Evolutionary conservation across 2,797 vertebrate species (phyloP), one percentile per base, ranked within the genome.

Genomic region (Pelodytes ibericus): DNA sequence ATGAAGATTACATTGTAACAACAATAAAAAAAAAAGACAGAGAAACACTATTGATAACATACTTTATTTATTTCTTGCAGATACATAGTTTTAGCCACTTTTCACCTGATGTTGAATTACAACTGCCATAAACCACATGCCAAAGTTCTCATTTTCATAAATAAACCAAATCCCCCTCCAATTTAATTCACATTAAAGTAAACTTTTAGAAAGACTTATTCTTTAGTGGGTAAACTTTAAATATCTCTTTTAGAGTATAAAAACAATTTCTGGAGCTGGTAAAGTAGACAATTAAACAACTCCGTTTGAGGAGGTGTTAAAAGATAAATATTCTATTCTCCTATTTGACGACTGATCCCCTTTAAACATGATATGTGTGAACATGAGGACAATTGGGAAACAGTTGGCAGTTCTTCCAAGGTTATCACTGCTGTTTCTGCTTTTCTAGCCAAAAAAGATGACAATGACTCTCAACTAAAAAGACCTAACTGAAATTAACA

Each of bases 391-490:
- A 24, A 11, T 20, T 53, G n/a, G 22, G 49, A 53, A 20, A 53
- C n/a, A 53, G 3, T 16, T 53, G 49, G 49, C 49, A 53, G 16
- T 11, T 53, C 6, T 24, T 22, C 20, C 49, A 53, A 7, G 20
- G n/a, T n/a, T 20, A 53, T 53, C 49, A 53, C 18, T 53, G 49
- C 49, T 53, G n/a, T 24, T 7, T 53, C 49, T 7, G 18, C 20
- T 53, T 20, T 53, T 16, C 49, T 53, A 53, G 49, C 49, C 49
- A 53, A 53, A 53, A 53, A 53, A 22, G n/a, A 4, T 22, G 49
- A 22, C 24, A 53, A 53, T 53, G n/a, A 11, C 20, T 53, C 49
- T 22, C n/a, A 47, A 15, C 11, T 4, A 47, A 22, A 20, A 53
- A 16, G 49, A 9, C 22, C 16, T 3, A 22, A 53, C 7, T 53